These are phyloP conservation scores for Mormyrus hasselquistii DNA, from an alignment of 2,797 vertebrate genomes.

Conservation along the genomic window DNA sequence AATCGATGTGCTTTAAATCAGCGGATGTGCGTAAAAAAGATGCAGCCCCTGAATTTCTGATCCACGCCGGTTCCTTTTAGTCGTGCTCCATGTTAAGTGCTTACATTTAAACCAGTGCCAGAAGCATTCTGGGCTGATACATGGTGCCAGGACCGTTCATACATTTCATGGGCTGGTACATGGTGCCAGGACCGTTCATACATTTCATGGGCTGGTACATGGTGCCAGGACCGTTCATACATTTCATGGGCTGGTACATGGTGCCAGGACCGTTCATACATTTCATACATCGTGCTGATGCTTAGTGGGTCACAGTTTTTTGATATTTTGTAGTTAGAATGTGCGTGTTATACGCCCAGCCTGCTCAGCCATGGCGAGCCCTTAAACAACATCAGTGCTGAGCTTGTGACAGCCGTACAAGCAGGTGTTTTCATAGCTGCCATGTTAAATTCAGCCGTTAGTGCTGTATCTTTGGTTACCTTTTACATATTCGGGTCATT, in stretches of 20 bases:
- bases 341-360: neutral
- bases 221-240: no score
- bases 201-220: no score
- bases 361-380: neutral
- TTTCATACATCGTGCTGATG: neutral
- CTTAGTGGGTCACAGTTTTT: neutral
- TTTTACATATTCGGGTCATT: neutral
- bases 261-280: neutral
- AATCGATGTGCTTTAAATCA: neutral
- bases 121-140: no score
- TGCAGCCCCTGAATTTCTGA: neutral
- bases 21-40: neutral
- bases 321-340: neutral
- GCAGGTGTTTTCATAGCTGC: constrained; percentile 17
- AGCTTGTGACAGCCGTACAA: constrained; percentile 21
- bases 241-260: no score
- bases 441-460: constrained; percentile 46
- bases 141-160: no score
- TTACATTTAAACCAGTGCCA: neutral
- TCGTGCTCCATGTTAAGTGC: neutral
- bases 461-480: neutral
- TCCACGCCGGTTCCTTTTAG: neutral
- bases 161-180: no score
- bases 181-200: no score
- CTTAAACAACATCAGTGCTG: neutral